Percentiles rank a stretch among this genome's conserved stretches.
Evolutionary conservation across 2,888 invertebrate species (phyloP).

Genomic region (Orchesellides sinensis): DNA sequence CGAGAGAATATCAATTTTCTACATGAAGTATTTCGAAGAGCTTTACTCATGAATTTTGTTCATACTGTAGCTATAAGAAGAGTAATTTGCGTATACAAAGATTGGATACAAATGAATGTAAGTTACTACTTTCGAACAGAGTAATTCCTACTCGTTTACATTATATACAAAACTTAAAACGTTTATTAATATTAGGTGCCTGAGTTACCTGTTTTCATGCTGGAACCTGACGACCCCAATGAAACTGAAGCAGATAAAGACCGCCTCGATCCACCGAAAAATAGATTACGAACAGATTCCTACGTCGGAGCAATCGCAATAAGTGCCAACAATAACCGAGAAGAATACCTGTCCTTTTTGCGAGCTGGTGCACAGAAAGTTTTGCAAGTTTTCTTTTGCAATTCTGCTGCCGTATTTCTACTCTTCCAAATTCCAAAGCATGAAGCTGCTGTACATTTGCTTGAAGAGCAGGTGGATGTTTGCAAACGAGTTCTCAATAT

Average conservation of each 20-base stretch:
- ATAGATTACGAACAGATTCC: conserved; percentile 68
- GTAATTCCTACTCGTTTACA: background rate
- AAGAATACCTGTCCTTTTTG: conserved; percentile 86
- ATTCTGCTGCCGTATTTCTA: conserved; percentile 96
- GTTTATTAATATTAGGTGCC: conserved; percentile 78
- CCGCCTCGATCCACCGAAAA: conserved; percentile 59
- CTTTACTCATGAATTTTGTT: conserved; percentile 91
- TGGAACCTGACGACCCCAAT: conserved; percentile 79
- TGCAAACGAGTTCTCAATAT: conserved; percentile 97
- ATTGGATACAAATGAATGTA: conserved; percentile 94
- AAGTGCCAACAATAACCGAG: conserved; percentile 69
- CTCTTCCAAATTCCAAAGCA: conserved; percentile 79
- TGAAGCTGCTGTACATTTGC: conserved; percentile 77
- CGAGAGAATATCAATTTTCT: conserved; percentile 96
- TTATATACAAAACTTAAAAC: background rate
- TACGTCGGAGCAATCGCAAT: conserved; percentile 71
- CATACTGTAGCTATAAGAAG: conserved; percentile 92
- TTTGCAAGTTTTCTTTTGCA: conserved; percentile 93
- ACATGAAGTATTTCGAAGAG: conserved; percentile 95
- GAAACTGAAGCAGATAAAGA: conserved; percentile 68
- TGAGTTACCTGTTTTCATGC: conserved; percentile 89
- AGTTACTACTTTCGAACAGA: conserved; percentile 74
- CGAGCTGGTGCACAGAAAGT: conserved; percentile 89
- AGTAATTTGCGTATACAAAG: conserved; percentile 94
- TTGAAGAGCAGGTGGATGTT: conserved; percentile 96